Evolutionary conservation across 2,888 invertebrate genomes (phyloP), one percentile per base, ranked within the genome.

Genomic region (Pseudococcus longispinus): DNA sequence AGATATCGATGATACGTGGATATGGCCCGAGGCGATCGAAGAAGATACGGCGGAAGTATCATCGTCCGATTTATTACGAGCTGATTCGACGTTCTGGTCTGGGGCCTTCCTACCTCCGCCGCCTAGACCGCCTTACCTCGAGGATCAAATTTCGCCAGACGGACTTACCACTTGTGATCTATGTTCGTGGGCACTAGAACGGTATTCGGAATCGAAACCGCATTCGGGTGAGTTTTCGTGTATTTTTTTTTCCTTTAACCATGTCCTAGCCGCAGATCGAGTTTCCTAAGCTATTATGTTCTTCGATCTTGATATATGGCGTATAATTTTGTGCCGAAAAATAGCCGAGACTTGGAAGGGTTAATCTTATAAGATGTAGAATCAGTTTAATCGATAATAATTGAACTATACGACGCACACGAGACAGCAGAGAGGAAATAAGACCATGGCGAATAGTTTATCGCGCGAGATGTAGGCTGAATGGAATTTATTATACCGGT

Each of bases 111-210:
- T 88, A 87, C 88, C 88, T 42, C 88, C 88, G 55, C 88, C 88
- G 80, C 88, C 88, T 65, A 85, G 88, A 84, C 88, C 88, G 85
- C 86, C 88, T 65, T 88, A 88, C 88, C 88, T 89, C 88, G 89
- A 89, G 87, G 89, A 89, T 87, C 88, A 89, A 51, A 88, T 88
- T 26, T 88, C 89, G 88, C 92, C 94, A 88, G 94, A 94, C 91
- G 94, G 94, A 88, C 92, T 94, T 89, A 94, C 94, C 90, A 94
- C 94, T 90, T 94, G 94, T 91, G 94, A 94, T 91, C 92, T 94
- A 89, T 94, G 94, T 91, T 92, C 94, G 89, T 94, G 94, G 94
- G 94, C 94, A 89, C 88, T 88, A 65, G 87, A 88, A 85, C 87
- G 65, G 20, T 87, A 87, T 70, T 84, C 87, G 15, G 87, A 87